Percentiles rank a stretch among this genome's conserved stretches.
phyloP scores from a whole-genome alignment of 2,888 invertebrate species.

The Timema podura region DNA sequence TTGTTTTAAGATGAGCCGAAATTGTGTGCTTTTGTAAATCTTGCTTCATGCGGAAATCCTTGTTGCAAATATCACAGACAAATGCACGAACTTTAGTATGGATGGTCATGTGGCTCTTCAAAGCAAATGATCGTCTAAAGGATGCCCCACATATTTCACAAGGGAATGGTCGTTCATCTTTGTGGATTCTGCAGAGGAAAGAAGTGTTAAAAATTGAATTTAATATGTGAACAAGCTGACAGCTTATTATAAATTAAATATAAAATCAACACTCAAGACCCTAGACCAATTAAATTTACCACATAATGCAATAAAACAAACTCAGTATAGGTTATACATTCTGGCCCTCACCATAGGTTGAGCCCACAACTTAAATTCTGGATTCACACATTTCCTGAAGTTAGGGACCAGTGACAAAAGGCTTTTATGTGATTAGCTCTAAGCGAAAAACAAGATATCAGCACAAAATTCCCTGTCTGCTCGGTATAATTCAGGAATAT shows the following conservation, averaged over 20 bases:
- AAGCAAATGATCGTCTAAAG: slow-evolving; percentile 46
- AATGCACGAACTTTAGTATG: slow-evolving; percentile 37
- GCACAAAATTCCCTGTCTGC: too few relatives aligned
- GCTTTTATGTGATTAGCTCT: too few relatives aligned
- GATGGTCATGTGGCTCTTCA: slow-evolving; percentile 38
- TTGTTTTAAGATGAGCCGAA: too few relatives aligned
- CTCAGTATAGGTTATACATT: too few relatives aligned
- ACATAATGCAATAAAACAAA: not conserved
- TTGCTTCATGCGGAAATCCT: slow-evolving; percentile 30
- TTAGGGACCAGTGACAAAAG: too few relatives aligned
- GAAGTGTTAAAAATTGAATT: not conserved
- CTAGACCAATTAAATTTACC: not conserved
- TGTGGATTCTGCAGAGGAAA: slow-evolving; percentile 40
- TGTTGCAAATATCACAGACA: slow-evolving; percentile 39
- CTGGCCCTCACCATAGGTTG: too few relatives aligned
- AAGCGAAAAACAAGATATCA: too few relatives aligned
- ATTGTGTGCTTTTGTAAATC: slow-evolving; percentile 21
- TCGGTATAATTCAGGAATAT: too few relatives aligned
- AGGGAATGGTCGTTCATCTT: slow-evolving; percentile 45
- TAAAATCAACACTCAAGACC: not conserved
- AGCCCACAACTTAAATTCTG: too few relatives aligned
- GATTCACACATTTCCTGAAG: too few relatives aligned
- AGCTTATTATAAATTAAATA: not conserved
- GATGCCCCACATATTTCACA: slow-evolving; percentile 48
- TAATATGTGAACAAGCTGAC: not conserved